A percentile compares a stretch with the other conserved stretches of the same genome.
Evolutionary conservation across 1,140 invertebrate species (phyloP).

Genomic region (Drosophila burlai): DNA sequence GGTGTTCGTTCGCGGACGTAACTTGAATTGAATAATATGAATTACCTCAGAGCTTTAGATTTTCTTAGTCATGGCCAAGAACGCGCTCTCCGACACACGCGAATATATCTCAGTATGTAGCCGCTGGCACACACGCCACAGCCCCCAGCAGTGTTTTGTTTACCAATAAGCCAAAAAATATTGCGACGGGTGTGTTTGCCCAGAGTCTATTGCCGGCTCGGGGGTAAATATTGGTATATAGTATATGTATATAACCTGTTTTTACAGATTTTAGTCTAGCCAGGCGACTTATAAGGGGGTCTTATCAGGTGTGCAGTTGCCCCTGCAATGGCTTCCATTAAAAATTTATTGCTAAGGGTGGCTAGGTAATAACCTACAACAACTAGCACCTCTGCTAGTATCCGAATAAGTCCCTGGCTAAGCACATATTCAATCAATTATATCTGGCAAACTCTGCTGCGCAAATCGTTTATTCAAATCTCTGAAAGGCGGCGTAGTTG

Average conservation of each 20-base stretch:
- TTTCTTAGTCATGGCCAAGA: slow-evolving; percentile 36
- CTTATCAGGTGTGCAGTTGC: slow-evolving; percentile 14
- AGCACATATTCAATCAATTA: slow-evolving; percentile 28
- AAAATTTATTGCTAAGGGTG: neutral
- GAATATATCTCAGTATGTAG: slow-evolving; percentile 6
- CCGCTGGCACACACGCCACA: neutral
- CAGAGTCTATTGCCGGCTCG: slow-evolving; percentile 36
- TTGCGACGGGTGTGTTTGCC: slow-evolving; percentile 20
- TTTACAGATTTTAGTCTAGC: slow-evolving; percentile 34
- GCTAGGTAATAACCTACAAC: neutral
- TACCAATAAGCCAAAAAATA: slow-evolving; percentile 55
- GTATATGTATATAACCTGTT: slow-evolving; percentile 42
- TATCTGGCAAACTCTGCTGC: slow-evolving; percentile 40
- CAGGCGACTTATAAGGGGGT: slow-evolving; percentile 5
- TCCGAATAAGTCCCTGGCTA: slow-evolving; percentile 2
- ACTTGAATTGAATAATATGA: slow-evolving; percentile 25
- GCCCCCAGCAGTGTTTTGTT: slow-evolving; percentile 29
- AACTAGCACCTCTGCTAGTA: neutral
- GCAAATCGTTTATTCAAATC: slow-evolving; percentile 32
- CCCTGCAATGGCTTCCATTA: neutral
- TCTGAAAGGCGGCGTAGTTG: slow-evolving; percentile 7
- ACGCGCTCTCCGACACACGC: slow-evolving; percentile 4
- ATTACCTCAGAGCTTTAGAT: slow-evolving; percentile 25
- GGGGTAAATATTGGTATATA: slow-evolving; percentile 14
- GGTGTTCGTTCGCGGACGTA: slow-evolving; percentile 4